Conservation (phyloP, 2,113 vertebrate genomes). For the Melanotaenia duboulayi region DNA sequence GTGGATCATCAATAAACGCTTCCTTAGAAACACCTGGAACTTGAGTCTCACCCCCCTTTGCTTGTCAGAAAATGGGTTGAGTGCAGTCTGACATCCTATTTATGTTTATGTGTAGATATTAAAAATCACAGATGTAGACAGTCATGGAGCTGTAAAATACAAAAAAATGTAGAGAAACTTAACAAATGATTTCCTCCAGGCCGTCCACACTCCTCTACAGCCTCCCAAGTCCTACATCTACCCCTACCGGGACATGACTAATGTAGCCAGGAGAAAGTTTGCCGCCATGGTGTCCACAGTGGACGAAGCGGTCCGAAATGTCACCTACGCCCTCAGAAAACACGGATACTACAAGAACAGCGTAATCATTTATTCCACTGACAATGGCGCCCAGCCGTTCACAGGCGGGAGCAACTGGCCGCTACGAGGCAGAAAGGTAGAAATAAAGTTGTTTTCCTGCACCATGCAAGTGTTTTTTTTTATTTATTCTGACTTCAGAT, state of each 20-base stretch:
- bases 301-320: slow-evolving; percentile 93
- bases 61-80: not conserved
- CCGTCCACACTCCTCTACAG: slow-evolving; percentile 92
- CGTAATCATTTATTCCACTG: slow-evolving; percentile 92
- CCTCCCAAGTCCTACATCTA: slow-evolving; percentile 93
- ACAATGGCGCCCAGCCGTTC: slow-evolving; percentile 95
- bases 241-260: slow-evolving; percentile 90
- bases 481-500: not conserved
- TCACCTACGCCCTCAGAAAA: slow-evolving; percentile 93
- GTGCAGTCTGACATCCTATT: no score
- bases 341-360: slow-evolving; percentile 93
- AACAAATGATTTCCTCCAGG: slow-evolving; percentile 57
- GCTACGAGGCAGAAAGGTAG: slow-evolving; percentile 88
- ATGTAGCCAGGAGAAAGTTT: slow-evolving; percentile 89
- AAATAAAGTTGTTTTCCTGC: no score
- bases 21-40: no score
- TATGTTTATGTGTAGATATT: not conserved
- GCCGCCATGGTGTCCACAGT: slow-evolving; percentile 96
- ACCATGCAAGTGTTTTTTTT: not conserved
- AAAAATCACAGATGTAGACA: no score
- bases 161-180: not conserved
- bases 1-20: no score
- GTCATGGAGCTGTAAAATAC: no score
- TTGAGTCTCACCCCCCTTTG: not conserved
- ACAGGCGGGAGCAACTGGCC: slow-evolving; percentile 98